These are phyloP conservation scores for Lucinisca nassula DNA, from an alignment of 2,888 invertebrate species.

Conservation along the genomic window DNA sequence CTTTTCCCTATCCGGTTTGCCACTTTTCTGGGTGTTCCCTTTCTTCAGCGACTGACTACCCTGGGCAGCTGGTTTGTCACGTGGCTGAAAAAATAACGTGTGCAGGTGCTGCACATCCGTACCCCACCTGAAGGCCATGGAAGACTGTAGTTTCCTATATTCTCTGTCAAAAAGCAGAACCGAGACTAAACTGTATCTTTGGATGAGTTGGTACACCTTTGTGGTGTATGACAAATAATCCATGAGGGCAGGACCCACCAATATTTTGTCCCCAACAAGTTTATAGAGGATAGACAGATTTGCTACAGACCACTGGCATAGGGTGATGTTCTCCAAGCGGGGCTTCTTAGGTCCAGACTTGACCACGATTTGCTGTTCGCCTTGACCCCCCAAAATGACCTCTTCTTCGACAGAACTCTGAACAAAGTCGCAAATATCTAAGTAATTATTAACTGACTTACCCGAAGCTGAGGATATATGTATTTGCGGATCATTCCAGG, in stretches of 20 bases:
- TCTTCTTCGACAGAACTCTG: background rate
- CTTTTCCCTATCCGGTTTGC: background rate
- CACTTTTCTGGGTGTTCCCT: background rate
- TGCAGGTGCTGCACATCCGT: constrained; percentile 24
- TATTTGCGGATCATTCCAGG: background rate
- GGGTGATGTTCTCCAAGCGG: background rate
- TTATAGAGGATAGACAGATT: background rate
- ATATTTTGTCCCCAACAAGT: background rate
- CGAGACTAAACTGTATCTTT: background rate
- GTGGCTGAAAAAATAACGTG: background rate
- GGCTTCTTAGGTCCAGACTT: background rate
- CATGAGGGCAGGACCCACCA: background rate
- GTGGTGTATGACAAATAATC: background rate
- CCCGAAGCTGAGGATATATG: background rate
- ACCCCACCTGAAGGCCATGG: background rate
- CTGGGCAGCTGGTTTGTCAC: background rate
- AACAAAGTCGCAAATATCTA: background rate
- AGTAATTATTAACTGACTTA: background rate
- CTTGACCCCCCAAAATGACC: background rate
- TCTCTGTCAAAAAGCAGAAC: background rate
- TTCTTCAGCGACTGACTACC: background rate
- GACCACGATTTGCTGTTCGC: background rate
- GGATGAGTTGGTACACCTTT: background rate
- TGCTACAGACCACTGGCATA: background rate
- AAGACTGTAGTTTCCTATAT: background rate